These are phyloP conservation scores for Macrostomum lignano DNA, from an alignment of 1,140 invertebrate species.

Conservation along the genomic window DNA sequence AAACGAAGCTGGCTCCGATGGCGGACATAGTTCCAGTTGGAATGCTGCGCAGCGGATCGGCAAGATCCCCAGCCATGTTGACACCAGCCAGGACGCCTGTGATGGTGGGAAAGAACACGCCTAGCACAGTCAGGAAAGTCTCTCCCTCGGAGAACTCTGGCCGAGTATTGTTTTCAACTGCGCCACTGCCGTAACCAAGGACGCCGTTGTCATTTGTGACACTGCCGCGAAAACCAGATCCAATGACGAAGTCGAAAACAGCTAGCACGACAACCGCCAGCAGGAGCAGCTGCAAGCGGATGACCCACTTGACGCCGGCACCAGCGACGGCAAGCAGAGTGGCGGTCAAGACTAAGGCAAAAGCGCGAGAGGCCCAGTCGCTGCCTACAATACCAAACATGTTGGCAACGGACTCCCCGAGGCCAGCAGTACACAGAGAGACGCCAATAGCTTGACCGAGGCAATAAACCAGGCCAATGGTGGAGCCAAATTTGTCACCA, in stretches of 20 bases:
- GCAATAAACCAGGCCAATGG: constrained; percentile 65
- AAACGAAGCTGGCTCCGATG: constrained; percentile 51
- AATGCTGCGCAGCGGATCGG: constrained; percentile 60
- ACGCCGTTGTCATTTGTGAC: too few species aligned
- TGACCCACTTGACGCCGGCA: constrained; percentile 37
- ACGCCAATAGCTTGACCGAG: too few species aligned
- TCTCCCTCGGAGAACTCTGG: constrained; percentile 39
- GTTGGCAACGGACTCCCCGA: constrained; percentile 11
- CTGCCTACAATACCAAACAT: not conserved
- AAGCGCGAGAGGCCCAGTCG: too few species aligned
- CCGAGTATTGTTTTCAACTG: constrained; percentile 51
- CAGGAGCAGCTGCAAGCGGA: constrained; percentile 42
- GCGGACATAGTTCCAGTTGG: constrained; percentile 70
- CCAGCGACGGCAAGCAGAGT: too few species aligned
- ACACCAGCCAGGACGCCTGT: constrained; percentile 66
- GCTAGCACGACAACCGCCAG: constrained; percentile 44
- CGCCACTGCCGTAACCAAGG: constrained; percentile 48
- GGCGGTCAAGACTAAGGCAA: too few species aligned
- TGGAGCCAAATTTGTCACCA: constrained; percentile 60
- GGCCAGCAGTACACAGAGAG: too few species aligned
- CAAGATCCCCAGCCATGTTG: constrained; percentile 84
- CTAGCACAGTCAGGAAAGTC: constrained; percentile 42
- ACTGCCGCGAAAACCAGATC: constrained; percentile 22
- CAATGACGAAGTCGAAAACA: constrained; percentile 32
- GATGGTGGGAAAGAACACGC: constrained; percentile 34